Base-by-base conservation (phyloP, 2,113 vertebrate species). In the Stegastes partitus region DNA sequence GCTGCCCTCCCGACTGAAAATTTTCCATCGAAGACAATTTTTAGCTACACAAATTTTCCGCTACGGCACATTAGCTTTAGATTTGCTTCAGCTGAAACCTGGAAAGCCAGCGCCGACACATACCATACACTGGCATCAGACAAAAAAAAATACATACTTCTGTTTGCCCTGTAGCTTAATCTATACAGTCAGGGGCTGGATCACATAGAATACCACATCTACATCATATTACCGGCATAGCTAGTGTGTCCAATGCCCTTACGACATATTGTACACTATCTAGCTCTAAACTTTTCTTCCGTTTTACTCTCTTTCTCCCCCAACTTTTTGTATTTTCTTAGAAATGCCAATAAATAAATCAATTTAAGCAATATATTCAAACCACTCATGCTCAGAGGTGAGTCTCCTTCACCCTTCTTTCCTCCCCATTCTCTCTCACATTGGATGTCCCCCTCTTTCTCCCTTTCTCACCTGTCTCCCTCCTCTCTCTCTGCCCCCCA, bases 401-500 rank as follows among this genome's bases (percentile, higher is more conserved):
- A 71, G 65, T 82, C 69, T 76, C 87, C 81, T 79, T 82, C 70
- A 64, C 77, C 71, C 66, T 78, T 76, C 47, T 77, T 74, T 53
- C 68, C 68, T 74, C 42, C 47, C 59, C 31, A 47, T 77, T 80
- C 71, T 65, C 57, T 68, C 58, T 64, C 49, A 71, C 58, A 64
- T 31, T 74, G 57, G 56, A 85, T 61, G 34, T 55, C 79, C 77
- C 74, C 58, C 51, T 58, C 72, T 79, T 75, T 81, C 74, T 77
- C 79, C 61, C 62, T 59, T 42, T n/a, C 76, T 84, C 80, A 89
- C 85, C 83, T 90, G 83, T 88, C 75, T 83, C 80, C 78, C 77
- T 7, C 28, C 6, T 34, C 56, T 93, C 94, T 95, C 94, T 95
- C 95, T 95, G 94, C 93, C 95, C 94, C 95, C 91, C 94, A 88